These are phyloP conservation scores for Ptychoptera contaminata DNA, from an alignment of 2,888 invertebrate species.

Conservation along the genomic window DNA sequence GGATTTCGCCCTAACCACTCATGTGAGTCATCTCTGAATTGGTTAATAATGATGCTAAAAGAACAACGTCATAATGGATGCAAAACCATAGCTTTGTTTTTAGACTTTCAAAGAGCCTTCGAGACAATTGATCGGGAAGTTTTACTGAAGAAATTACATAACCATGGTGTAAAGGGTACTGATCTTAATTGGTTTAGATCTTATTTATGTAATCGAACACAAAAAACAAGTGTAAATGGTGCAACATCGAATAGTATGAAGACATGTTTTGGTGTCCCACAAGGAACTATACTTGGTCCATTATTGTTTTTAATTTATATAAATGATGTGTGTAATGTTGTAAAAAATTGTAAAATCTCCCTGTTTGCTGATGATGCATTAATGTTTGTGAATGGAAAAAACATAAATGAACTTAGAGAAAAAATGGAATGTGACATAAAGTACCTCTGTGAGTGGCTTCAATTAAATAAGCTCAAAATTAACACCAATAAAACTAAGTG, in stretches of 20 bases:
- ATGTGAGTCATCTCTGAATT: too few relatives aligned
- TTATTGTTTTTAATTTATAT: background rate
- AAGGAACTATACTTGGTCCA: background rate
- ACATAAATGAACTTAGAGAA: background rate
- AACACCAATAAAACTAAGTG: background rate
- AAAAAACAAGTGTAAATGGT: background rate
- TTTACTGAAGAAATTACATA: background rate
- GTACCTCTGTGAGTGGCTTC: background rate
- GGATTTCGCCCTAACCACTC: too few relatives aligned
- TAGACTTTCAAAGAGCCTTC: slow-evolving; percentile 4
- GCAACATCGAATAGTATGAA: background rate
- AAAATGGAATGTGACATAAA: background rate
- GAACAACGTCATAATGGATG: background rate
- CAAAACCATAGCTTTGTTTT: slow-evolving; percentile 1
- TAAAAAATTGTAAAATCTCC: background rate
- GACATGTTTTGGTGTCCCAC: background rate
- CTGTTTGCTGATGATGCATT: slow-evolving; percentile 2
- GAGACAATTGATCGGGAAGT: background rate
- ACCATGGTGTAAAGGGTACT: too few relatives aligned
- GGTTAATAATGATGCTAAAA: slow-evolving; percentile 3
- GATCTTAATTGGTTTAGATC: slow-evolving; percentile 1
- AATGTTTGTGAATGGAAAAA: background rate
- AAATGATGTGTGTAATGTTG: background rate
- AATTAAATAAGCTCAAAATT: background rate
- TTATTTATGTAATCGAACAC: background rate